These are phyloP conservation scores for Pseudolaguvia tuberculata DNA, from an alignment of 2,113 vertebrate genomes.

Conservation along the genomic window DNA sequence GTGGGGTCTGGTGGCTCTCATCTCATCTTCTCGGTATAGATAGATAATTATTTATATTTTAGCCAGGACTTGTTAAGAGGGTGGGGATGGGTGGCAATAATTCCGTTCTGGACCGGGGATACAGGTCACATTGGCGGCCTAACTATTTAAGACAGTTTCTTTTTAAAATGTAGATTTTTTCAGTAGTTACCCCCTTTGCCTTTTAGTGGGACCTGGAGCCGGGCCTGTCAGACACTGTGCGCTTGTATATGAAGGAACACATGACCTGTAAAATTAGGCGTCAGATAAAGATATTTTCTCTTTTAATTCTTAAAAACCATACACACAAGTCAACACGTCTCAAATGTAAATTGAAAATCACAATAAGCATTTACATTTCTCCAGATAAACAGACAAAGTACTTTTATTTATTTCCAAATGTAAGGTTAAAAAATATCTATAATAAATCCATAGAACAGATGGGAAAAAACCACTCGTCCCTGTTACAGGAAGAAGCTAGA, in stretches of 20 bases:
- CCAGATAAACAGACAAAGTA: conserved; percentile 79
- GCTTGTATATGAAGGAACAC: conserved; percentile 53
- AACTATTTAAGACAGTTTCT: no score
- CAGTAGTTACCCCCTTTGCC: no score
- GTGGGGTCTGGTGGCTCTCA: no score
- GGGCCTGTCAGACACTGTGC: no score
- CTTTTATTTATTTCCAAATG: conserved; percentile 74
- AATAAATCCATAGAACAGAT: conserved; percentile 74
- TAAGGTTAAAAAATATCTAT: conserved; percentile 68
- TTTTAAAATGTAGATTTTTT: no score
- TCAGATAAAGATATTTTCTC: conserved; percentile 67
- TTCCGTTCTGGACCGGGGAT: no score
- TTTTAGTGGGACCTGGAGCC: no score
- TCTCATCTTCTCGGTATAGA: no score
- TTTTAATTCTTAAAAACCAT: conserved; percentile 84
- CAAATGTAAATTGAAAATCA: conserved; percentile 80
- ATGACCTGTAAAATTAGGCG: conserved; percentile 64
- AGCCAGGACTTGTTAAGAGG: no score
- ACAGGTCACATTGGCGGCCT: no score
- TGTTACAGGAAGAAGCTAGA: conserved; percentile 75
- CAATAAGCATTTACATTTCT: conserved; percentile 79
- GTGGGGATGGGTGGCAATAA: no score
- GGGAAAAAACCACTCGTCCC: conserved; percentile 75
- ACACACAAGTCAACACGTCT: conserved; percentile 80
- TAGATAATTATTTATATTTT: no score